Evolutionary conservation across 1,140 invertebrate species (phyloP).

Genomic region (Cyclina sinensis): DNA sequence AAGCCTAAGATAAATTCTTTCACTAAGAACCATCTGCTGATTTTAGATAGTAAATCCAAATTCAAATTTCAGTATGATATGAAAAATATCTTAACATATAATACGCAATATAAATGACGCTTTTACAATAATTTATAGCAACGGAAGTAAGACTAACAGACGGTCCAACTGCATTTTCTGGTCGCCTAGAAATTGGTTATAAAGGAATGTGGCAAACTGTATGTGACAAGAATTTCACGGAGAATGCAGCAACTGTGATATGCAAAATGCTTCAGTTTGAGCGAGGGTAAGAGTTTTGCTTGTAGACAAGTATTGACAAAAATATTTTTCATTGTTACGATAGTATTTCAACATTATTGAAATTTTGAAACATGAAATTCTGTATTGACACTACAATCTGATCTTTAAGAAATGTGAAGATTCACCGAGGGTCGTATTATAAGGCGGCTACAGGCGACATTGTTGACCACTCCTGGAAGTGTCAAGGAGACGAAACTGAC

Average conservation of each 20-base stretch:
- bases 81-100: background rate
- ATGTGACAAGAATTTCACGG: background rate
- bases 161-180: slow-evolving; percentile 30
- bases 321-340: too few species aligned
- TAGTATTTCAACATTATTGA: too few species aligned
- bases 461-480: background rate
- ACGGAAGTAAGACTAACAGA: slow-evolving; percentile 22
- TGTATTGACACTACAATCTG: too few species aligned
- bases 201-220: background rate
- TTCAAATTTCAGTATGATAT: too few species aligned
- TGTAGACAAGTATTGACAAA: too few species aligned
- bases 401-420: background rate
- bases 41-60: too few species aligned
- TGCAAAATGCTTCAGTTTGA: slow-evolving; percentile 46
- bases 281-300: too few species aligned
- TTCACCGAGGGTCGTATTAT: slow-evolving; percentile 5
- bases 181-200: slow-evolving; percentile 13
- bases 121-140: background rate
- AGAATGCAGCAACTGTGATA: background rate
- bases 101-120: background rate
- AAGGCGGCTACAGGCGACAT: background rate
- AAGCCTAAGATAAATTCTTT: too few species aligned
- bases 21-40: too few species aligned
- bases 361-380: too few species aligned
- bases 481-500: slow-evolving; percentile 50